These are phyloP conservation scores for Potorous gilbertii DNA, from an alignment of 2,797 vertebrate genomes.

Conservation along the genomic window DNA sequence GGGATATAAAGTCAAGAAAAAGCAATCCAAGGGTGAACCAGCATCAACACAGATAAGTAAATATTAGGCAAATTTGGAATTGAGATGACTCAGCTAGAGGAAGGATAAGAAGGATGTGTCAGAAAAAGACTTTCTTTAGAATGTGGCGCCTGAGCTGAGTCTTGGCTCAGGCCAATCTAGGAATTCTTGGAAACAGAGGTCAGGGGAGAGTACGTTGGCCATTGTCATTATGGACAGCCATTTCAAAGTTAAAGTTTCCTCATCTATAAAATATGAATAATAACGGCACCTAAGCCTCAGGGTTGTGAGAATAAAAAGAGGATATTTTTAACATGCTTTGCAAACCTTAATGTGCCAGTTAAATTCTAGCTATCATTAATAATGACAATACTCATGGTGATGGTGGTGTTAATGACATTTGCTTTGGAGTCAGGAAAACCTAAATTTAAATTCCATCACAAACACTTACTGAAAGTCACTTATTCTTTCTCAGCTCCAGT, in stretches of 20 bases:
- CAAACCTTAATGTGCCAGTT: neutral
- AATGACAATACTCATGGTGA: neutral
- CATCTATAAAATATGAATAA: neutral
- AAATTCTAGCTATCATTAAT: neutral
- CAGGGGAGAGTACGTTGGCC: neutral
- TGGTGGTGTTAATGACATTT: neutral
- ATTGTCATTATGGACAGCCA: neutral
- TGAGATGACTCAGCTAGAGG: neutral
- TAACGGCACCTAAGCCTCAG: neutral
- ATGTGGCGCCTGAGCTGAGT: neutral
- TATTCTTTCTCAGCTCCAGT: neutral
- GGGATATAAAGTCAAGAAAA: neutral
- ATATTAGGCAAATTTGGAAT: neutral
- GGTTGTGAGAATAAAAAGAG: neutral
- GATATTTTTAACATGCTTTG: neutral
- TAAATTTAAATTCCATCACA: neutral
- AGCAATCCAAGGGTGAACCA: neutral
- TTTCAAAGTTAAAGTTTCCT: neutral
- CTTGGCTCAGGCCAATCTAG: neutral
- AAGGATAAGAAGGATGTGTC: neutral
- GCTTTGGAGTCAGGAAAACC: neutral
- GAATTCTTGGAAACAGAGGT: neutral
- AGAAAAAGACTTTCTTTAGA: neutral
- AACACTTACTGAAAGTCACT: neutral
- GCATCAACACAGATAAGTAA: neutral